A percentile compares a stretch with the other conserved stretches of the same genome.
phyloP scores from a whole-genome alignment of 2,113 vertebrate species.

The Semnornis frantzii region DNA sequence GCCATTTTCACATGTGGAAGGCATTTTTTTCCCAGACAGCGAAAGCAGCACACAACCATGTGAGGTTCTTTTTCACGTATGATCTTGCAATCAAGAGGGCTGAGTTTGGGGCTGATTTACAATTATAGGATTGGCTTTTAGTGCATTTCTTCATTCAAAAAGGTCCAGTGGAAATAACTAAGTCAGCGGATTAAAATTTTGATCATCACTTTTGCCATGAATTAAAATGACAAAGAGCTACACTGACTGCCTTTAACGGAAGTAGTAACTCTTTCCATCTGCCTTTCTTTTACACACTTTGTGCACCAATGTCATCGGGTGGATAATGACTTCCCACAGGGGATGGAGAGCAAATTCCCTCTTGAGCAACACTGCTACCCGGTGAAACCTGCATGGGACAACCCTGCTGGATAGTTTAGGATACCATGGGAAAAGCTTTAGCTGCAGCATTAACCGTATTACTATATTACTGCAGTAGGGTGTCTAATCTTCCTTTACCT shows the following conservation, averaged over 20 bases:
- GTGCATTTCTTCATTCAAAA: slow-evolving; percentile 11
- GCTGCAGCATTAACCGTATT: background rate
- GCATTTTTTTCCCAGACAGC: slow-evolving; percentile 11
- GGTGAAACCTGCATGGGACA: background rate
- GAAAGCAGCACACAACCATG: slow-evolving; percentile 15
- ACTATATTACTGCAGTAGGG: background rate
- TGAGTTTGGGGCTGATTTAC: slow-evolving; percentile 39
- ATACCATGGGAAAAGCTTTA: background rate
- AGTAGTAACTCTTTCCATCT: background rate
- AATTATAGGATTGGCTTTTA: slow-evolving; percentile 38
- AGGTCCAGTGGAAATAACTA: background rate
- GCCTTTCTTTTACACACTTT: background rate
- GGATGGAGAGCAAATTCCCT: background rate
- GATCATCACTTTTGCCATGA: background rate
- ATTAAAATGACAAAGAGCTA: slow-evolving; percentile 40
- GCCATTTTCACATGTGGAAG: slow-evolving; percentile 54
- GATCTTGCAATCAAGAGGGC: slow-evolving; percentile 39
- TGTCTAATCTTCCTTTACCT: background rate
- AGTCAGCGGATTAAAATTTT: slow-evolving; percentile 28
- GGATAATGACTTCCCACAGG: background rate
- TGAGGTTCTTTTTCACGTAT: slow-evolving; percentile 12
- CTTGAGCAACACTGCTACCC: background rate
- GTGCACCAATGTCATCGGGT: background rate
- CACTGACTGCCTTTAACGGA: background rate
- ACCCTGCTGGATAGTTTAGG: background rate